Evolutionary conservation across 2,888 invertebrate species (phyloP).

Genomic region (Eueremaeus valkanovi): DNA sequence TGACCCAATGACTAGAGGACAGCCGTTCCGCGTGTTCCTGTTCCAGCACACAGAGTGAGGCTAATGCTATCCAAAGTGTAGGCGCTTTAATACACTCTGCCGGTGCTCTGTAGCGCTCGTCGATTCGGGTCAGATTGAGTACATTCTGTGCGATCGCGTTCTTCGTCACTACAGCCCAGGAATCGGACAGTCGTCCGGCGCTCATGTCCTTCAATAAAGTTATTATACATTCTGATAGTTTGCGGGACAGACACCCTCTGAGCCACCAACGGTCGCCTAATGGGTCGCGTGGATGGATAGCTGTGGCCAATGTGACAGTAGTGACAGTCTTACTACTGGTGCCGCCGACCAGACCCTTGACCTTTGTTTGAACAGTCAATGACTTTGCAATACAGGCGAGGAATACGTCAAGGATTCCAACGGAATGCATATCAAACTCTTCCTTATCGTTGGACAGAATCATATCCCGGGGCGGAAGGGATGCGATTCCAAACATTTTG

Average conservation of each 20-base stretch:
- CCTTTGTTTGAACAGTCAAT: conserved; percentile 81
- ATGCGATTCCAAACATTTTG: conserved; percentile 65
- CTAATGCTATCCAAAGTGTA: conserved; percentile 80
- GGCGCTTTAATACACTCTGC: conserved; percentile 75
- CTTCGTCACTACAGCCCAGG: conserved; percentile 82
- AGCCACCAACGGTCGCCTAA: conserved; percentile 69
- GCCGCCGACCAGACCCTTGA: conserved; percentile 56
- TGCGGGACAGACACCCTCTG: conserved; percentile 73
- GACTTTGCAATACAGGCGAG: conserved; percentile 86
- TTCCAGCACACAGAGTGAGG: conserved; percentile 87
- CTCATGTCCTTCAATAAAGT: conserved; percentile 86
- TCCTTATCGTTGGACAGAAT: conserved; percentile 51
- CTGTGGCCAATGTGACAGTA: conserved; percentile 59
- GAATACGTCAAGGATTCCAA: conserved; percentile 82
- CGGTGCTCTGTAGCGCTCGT: conserved; percentile 68
- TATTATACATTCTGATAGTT: conserved; percentile 82
- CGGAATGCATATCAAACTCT: conserved; percentile 58
- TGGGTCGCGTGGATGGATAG: conserved; percentile 48
- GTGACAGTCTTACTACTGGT: conserved; percentile 50
- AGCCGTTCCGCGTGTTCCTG: conserved; percentile 80
- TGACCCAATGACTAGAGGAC: conserved; percentile 73
- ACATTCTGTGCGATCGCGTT: conserved; percentile 82
- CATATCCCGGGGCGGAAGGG: conserved; percentile 53
- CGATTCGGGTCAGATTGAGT: conserved; percentile 72
- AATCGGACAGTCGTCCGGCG: conserved; percentile 74